phyloP scores from a whole-genome alignment of 2,888 invertebrate species.

The Pseudococcus viburni region DNA sequence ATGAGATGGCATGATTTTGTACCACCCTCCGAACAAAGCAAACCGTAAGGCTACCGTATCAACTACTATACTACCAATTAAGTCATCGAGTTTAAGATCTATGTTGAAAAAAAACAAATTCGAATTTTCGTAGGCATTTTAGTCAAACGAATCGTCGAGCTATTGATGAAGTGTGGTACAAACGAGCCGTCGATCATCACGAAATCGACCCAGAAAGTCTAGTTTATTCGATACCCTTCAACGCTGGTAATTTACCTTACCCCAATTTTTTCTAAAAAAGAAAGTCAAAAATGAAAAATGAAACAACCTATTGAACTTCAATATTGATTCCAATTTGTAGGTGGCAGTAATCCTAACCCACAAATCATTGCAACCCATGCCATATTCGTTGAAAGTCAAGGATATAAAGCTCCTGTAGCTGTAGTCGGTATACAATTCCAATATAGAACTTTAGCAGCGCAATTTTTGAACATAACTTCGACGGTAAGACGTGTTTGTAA shows the following conservation, averaged over 20 bases:
- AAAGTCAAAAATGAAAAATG: neutral
- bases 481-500: constrained; percentile 75
- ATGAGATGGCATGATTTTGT: constrained; percentile 87
- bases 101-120: neutral
- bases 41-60: constrained; percentile 61
- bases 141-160: constrained; percentile 85
- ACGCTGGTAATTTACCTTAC: constrained; percentile 70
- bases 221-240: constrained; percentile 90
- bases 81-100: neutral
- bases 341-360: constrained; percentile 63
- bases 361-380: constrained; percentile 90
- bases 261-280: neutral
- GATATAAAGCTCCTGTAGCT: constrained; percentile 88
- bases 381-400: constrained; percentile 86
- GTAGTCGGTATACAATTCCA: constrained; percentile 94
- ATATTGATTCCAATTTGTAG: constrained; percentile 25
- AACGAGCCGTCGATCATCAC: constrained; percentile 91
- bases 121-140: constrained; percentile 78
- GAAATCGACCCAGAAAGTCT: constrained; percentile 89
- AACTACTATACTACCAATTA: neutral
- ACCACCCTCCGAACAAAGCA: constrained; percentile 61
- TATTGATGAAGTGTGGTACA: constrained; percentile 92
- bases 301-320: neutral
- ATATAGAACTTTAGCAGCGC: constrained; percentile 84
- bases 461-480: constrained; percentile 90